Percentiles rank a stretch among this genome's conserved stretches.
Conservation (phyloP, 2,113 vertebrate species). For the Cyprinus carpio region DNA sequence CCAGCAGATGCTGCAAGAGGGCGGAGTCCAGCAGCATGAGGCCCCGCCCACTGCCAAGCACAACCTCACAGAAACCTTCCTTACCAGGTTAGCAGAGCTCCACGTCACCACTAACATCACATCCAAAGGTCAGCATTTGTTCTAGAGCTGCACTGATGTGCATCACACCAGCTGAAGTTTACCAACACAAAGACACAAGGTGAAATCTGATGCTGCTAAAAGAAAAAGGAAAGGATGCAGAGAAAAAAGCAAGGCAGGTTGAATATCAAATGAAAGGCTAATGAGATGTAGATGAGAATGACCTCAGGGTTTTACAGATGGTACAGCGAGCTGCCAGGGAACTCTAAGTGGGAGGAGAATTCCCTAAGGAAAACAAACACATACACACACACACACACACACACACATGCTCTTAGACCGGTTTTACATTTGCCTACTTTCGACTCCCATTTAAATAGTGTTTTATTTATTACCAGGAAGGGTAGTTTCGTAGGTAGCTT, state of each 20-base stretch:
- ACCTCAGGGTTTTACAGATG: conserved; percentile 30
- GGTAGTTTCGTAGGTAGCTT: neutral
- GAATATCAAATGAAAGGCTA: conserved; percentile 22
- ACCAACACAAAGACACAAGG: neutral
- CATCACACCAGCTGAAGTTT: neutral
- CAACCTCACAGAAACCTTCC: conserved; percentile 96
- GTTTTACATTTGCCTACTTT: conserved; percentile 14
- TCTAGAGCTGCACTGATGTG: neutral
- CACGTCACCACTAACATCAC: neutral
- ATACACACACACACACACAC: neutral
- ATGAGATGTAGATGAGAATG: conserved; percentile 2
- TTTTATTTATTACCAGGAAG: neutral
- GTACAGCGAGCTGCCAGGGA: neutral
- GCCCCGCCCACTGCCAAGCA: conserved; percentile 80
- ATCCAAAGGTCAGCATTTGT: neutral
- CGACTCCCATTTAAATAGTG: neutral
- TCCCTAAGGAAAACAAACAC: conserved; percentile 4
- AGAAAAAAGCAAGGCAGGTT: conserved; percentile 13
- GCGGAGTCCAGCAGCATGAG: conserved; percentile 92
- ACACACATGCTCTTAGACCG: neutral
- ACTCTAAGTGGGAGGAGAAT: neutral
- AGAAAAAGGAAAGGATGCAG: neutral
- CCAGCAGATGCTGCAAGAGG: conserved; percentile 96
- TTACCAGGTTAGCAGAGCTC: conserved; percentile 82
- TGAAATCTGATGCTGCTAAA: neutral